Conservation (phyloP, 2,888 invertebrate species). For the Heteromyza rotundicornis region DNA sequence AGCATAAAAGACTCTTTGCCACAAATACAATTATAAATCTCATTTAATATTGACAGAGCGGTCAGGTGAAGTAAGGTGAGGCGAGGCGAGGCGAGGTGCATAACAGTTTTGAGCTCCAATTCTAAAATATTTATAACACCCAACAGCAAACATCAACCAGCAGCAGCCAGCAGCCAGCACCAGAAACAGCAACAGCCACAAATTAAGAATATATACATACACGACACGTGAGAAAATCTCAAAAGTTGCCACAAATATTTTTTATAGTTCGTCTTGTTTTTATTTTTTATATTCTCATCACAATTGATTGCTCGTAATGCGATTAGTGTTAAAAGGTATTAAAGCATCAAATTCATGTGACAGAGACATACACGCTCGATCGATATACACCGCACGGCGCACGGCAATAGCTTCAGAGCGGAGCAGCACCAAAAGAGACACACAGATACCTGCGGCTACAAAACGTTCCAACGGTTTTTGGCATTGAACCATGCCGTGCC, state of each 20-base stretch:
- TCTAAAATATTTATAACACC: conserved; percentile 9
- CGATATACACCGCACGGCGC: conserved; percentile 17
- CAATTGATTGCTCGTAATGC: conserved; percentile 61
- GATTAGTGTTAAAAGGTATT: conserved; percentile 63
- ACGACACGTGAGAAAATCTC: conserved; percentile 39
- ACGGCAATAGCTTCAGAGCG: conserved; percentile 10
- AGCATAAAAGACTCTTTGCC: background rate
- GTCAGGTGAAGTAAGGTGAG: background rate
- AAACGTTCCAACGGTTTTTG: conserved; percentile 14
- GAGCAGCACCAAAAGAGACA: too few species aligned
- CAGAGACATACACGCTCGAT: conserved; percentile 33
- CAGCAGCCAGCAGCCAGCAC: too few species aligned
- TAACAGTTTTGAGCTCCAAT: conserved; percentile 10
- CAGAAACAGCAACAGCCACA: background rate
- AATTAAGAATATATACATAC: background rate
- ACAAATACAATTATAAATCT: background rate
- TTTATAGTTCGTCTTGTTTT: conserved; percentile 32
- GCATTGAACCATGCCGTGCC: conserved; percentile 10
- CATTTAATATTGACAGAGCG: background rate
- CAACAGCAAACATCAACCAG: background rate
- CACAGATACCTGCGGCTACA: conserved; percentile 23
- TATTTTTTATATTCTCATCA: conserved; percentile 62
- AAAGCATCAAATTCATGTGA: conserved; percentile 62
- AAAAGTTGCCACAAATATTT: conserved; percentile 30
- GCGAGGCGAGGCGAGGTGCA: too few species aligned